Conservation (phyloP, 2,888 invertebrate species). For the Eurytoma adleriae region DNA sequence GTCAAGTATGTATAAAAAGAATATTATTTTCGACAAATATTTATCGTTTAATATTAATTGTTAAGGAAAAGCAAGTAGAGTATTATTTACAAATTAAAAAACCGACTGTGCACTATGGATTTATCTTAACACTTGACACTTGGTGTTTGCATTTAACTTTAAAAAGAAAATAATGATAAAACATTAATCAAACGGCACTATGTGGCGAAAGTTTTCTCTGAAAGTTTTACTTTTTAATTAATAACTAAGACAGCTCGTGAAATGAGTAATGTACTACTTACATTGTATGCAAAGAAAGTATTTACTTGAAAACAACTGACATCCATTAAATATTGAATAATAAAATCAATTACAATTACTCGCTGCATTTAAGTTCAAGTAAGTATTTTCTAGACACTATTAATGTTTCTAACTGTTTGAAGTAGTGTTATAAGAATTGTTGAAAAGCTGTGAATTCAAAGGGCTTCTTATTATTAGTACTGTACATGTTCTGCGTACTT, state of each 20-base stretch:
- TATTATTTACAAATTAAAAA: constrained; percentile 40
- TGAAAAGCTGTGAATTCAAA: constrained; percentile 35
- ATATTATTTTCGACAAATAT: too few relatives aligned
- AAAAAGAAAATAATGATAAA: constrained; percentile 11
- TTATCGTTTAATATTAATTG: too few relatives aligned
- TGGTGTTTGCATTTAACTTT: constrained; percentile 52
- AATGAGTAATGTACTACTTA: too few relatives aligned
- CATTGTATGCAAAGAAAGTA: constrained; percentile 36
- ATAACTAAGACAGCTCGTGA: constrained; percentile 22
- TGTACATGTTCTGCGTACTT: constrained; percentile 24
- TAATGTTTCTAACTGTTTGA: constrained; percentile 20
- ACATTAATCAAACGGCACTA: constrained; percentile 44
- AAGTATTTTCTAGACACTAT: constrained; percentile 41
- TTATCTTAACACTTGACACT: constrained; percentile 49
- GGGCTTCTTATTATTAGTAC: constrained; percentile 38
- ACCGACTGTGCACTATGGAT: constrained; percentile 45
- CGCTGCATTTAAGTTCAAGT: constrained; percentile 39
- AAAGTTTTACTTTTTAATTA: constrained; percentile 41
- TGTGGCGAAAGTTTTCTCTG: constrained; percentile 54
- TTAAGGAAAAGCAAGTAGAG: too few relatives aligned
- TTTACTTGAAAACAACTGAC: constrained; percentile 43
- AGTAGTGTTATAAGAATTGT: constrained; percentile 19
- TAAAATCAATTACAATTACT: background rate
- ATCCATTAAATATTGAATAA: constrained; percentile 8
- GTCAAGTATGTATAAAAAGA: too few relatives aligned